Evolutionary conservation across 2,797 vertebrate species (phyloP), one percentile per base, ranked within the genome.

Genomic region (Sus cebifrons): DNA sequence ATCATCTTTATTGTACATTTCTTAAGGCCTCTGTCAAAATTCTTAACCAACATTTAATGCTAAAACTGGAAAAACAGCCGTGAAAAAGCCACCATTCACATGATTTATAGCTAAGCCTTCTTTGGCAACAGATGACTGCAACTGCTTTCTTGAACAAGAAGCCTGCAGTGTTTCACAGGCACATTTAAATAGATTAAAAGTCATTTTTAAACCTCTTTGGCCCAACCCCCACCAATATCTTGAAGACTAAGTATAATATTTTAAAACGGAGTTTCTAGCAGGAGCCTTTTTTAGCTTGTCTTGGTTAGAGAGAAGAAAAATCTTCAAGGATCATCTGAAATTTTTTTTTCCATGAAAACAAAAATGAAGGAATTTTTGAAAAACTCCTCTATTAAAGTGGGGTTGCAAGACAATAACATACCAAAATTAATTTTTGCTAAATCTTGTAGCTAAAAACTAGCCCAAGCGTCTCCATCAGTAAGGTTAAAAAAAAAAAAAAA

Each of bases 201-300:
- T 52, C 60, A 93, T 71, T 71, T 75, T 40, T 44, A 56, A 73
- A 65, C 18, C 64, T 54, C 40, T 84, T 62, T 68, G 56, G 16
- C 49, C 67, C 71, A 84, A 29, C 0, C 4, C 15, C 10, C 23
- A 36, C 25, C 20, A 73, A 62, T 17, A 58, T 40, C 56, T 56
- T 81, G 11, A 92, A 90, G 49, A 67, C 16, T 40, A 73, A 94
- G 74, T 44, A 4, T 71, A 77, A 77, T 91, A 77, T 88, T 95
- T 94, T 81, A 74, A 95, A 92, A 88, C 73, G 56, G 58, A 97
- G 86, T 81, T 84, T 89, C 77, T 74, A 70, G 58, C 8, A 77
- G 40, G 18, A 84, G 36, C 1, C 40, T 75, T 73, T 49, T 86
- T 91, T 62, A 81, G 23, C 25, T 86, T 71, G 11, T 85, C 15